phyloP scores from a whole-genome alignment of 92 coral and sea anemone species.

The Parazoanthus atlanticus region DNA sequence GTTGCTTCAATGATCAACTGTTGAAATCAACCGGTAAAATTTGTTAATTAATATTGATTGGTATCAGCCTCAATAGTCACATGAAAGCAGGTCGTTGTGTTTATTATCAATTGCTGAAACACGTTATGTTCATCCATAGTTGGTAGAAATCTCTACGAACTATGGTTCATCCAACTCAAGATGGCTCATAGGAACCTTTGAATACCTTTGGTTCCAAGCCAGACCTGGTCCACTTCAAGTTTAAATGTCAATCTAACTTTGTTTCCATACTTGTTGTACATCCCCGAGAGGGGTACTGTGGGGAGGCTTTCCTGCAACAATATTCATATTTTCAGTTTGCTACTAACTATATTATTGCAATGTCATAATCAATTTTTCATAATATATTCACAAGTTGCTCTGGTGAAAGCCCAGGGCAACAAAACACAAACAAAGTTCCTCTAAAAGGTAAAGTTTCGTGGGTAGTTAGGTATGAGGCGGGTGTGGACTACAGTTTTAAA shows the following conservation, averaged over 20 bases:
- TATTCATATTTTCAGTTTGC: background rate
- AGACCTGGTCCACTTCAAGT: constrained; percentile 93
- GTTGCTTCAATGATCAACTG: background rate
- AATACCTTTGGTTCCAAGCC: constrained; percentile 99
- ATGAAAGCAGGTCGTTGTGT: no score
- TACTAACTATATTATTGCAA: background rate
- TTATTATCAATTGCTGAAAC: background rate
- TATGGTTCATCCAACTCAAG: background rate
- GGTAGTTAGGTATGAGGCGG: no score
- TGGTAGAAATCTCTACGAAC: no score
- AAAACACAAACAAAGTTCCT: no score
- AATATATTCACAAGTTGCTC: background rate
- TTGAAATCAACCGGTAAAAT: background rate
- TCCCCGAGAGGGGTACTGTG: constrained; percentile 85
- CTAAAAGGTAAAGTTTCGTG: no score
- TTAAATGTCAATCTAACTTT: constrained; percentile 98
- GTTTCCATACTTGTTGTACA: constrained; percentile 97
- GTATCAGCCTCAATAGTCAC: background rate
- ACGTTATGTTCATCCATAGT: background rate
- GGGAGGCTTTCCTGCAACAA: constrained; percentile 82
- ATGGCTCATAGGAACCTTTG: background rate
- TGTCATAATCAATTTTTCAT: background rate
- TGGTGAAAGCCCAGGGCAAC: background rate
- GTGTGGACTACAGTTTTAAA: no score
- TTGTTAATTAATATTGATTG: background rate